Evolutionary conservation across 2,797 vertebrate species (phyloP).

Genomic region (Rhinogobio ventralis): DNA sequence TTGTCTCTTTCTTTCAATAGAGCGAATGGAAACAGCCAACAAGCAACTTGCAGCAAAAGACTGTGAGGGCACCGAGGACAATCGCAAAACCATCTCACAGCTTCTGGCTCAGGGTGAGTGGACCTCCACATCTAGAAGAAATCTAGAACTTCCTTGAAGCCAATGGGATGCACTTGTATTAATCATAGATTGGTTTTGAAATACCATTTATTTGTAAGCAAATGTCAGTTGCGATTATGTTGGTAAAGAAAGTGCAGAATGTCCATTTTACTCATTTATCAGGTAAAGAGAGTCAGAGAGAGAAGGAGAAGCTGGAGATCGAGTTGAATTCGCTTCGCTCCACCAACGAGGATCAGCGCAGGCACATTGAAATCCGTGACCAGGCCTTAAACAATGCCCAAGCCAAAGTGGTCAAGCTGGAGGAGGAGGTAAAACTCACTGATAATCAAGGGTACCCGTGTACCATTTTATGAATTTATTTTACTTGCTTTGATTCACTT

Average conservation of each 20-base stretch:
- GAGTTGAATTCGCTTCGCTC: slow-evolving; percentile 89
- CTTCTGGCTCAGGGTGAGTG: slow-evolving; percentile 94
- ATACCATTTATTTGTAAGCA: not conserved
- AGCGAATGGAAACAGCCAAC: slow-evolving; percentile 96
- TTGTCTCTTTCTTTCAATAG: slow-evolving; percentile 69
- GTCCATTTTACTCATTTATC: not conserved
- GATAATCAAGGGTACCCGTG: slow-evolving; percentile 10
- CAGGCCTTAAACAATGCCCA: slow-evolving; percentile 97
- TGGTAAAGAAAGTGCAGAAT: slow-evolving; percentile 20
- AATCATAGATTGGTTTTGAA: slow-evolving; percentile 4
- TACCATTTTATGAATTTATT: not conserved
- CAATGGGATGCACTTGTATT: not conserved
- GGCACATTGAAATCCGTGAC: slow-evolving; percentile 97
- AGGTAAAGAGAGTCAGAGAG: slow-evolving; percentile 94
- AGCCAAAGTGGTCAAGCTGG: slow-evolving; percentile 96
- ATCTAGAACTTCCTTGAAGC: not conserved
- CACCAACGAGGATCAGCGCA: slow-evolving; percentile 92
- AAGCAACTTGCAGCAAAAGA: slow-evolving; percentile 96
- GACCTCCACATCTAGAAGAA: slow-evolving; percentile 22
- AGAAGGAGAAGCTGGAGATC: slow-evolving; percentile 96
- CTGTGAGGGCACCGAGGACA: slow-evolving; percentile 94
- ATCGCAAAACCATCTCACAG: slow-evolving; percentile 96
- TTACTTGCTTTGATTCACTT: slow-evolving; percentile 25
- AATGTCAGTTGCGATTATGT: not conserved
- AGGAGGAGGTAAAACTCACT: slow-evolving; percentile 89